Conservation (phyloP, 2,797 vertebrate species). For the Falco peregrinus region DNA sequence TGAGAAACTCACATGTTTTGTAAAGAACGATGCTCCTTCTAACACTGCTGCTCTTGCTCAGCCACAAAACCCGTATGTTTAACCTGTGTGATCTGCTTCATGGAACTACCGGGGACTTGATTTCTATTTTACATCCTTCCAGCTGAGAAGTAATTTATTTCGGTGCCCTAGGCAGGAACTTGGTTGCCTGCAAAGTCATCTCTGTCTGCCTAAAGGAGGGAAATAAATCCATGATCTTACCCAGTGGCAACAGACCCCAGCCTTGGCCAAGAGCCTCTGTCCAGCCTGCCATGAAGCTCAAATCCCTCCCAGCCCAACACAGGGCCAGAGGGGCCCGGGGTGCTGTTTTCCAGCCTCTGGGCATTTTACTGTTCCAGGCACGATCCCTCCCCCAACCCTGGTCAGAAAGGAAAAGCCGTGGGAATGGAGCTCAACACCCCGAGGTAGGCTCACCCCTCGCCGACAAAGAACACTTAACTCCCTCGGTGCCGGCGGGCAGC, state of each 20-base stretch:
- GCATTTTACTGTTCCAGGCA: constrained; percentile 27
- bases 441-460: constrained; percentile 29
- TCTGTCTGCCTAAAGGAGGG: background rate
- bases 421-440: constrained; percentile 55
- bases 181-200: background rate
- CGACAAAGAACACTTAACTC: constrained; percentile 27
- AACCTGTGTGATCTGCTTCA: background rate
- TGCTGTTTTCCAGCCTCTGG: constrained; percentile 17
- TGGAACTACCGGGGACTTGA: background rate
- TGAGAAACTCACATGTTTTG: background rate
- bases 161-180: background rate
- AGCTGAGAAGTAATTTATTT: background rate
- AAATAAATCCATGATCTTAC: background rate
- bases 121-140: background rate
- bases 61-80: background rate
- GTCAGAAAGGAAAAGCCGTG: constrained; percentile 57
- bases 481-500: background rate
- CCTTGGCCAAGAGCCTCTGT: background rate
- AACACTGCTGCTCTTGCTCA: background rate
- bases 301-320: background rate
- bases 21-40: background rate
- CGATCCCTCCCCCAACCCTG: constrained; percentile 36
- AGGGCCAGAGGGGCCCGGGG: background rate
- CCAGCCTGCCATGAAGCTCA: background rate
- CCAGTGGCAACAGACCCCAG: background rate